A percentile compares a stretch with the other conserved stretches of the same genome.
These are phyloP conservation scores for Tolypeutes matacus DNA, from an alignment of 2,797 vertebrate genomes.

Conservation along the genomic window DNA sequence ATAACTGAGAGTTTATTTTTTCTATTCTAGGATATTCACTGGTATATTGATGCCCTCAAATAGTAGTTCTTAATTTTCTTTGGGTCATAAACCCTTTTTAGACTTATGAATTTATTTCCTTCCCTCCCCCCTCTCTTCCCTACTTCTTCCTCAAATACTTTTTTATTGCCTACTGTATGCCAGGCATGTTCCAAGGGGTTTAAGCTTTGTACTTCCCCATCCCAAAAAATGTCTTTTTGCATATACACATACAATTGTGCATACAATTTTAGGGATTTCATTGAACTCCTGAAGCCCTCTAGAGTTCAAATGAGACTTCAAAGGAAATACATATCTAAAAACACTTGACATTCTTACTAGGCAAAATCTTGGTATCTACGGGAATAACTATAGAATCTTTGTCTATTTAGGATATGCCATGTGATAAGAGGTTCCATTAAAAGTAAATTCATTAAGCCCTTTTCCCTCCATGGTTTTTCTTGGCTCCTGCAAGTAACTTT, in stretches of 20 bases:
- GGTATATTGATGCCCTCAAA: not conserved
- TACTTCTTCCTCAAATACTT: not conserved
- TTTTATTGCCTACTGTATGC: not conserved
- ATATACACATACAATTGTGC: not conserved
- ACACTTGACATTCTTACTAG: conserved; percentile 39
- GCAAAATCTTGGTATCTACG: conserved; percentile 52
- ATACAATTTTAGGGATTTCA: not conserved
- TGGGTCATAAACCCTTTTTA: not conserved
- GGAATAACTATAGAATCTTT: conserved; percentile 15
- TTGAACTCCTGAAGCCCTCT: not conserved
- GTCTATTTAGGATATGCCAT: not conserved
- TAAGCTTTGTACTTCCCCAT: not conserved
- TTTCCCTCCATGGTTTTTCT: no score
- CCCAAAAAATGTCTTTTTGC: not conserved
- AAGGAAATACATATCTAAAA: conserved; percentile 45
- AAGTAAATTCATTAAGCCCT: no score
- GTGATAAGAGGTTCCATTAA: not conserved
- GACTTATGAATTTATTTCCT: not conserved
- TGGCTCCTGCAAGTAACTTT: no score
- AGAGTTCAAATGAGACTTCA: conserved; percentile 6
- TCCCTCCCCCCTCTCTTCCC: not conserved
- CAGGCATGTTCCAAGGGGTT: not conserved
- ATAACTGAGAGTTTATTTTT: conserved; percentile 46
- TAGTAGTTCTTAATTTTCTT: conserved; percentile 30
- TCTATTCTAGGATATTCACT: conserved; percentile 19